These are phyloP conservation scores for Grus americana DNA, from an alignment of 2,113 vertebrate genomes.

Conservation along the genomic window DNA sequence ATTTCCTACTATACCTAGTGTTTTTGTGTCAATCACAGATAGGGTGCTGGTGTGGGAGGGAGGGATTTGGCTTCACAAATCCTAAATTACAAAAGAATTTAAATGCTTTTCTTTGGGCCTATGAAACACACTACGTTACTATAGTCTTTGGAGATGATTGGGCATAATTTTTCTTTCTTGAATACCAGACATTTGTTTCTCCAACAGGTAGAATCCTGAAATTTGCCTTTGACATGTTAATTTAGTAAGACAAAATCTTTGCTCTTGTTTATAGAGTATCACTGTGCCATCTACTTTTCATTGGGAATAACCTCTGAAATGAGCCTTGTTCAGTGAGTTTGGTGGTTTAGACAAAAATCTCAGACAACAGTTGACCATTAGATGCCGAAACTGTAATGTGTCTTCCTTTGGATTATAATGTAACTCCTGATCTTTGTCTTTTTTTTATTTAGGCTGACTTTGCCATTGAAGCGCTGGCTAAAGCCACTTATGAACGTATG, in stretches of 20 bases:
- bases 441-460: constrained; percentile 84
- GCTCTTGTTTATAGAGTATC: not conserved
- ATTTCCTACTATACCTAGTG: not conserved
- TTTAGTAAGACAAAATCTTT: not conserved
- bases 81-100: not conserved
- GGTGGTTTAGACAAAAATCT: not conserved
- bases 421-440: not conserved
- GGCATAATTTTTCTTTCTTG: not conserved
- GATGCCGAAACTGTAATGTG: not conserved
- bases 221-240: not conserved
- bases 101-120: not conserved
- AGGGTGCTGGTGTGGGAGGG: not conserved
- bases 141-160: not conserved
- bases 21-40: not conserved
- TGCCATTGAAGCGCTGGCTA: constrained; percentile 95
- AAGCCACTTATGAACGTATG: constrained; percentile 97
- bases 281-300: not conserved
- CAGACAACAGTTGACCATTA: not conserved
- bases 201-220: not conserved
- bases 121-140: not conserved
- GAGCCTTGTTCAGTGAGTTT: not conserved
- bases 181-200: not conserved
- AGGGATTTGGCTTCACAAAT: not conserved
- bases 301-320: not conserved
- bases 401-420: not conserved